phyloP scores from a whole-genome alignment of 2,888 invertebrate species.

The Pycnomerus fuliginosus region DNA sequence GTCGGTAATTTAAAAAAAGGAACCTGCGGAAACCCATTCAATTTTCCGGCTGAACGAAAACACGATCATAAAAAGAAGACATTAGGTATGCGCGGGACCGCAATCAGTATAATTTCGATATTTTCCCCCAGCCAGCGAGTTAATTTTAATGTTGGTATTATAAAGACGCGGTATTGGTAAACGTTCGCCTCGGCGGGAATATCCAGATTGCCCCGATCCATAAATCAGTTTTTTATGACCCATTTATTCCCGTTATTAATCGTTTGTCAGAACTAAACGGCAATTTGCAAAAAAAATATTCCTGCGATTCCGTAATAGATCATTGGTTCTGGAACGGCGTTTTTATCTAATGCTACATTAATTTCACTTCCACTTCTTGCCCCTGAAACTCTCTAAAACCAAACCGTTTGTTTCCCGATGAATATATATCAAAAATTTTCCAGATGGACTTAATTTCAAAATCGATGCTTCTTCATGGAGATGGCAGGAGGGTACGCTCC shows the following conservation, averaged over 20 bases:
- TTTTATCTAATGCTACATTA: slow-evolving; percentile 25
- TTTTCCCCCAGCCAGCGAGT: slow-evolving; percentile 36
- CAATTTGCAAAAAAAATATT: slow-evolving; percentile 43
- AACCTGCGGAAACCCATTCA: slow-evolving; percentile 34
- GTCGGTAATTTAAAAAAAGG: no score
- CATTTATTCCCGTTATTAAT: slow-evolving; percentile 52
- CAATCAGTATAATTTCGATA: slow-evolving; percentile 46
- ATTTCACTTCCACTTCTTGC: slow-evolving; percentile 11
- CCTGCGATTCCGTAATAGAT: slow-evolving; percentile 38
- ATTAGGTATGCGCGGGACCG: slow-evolving; percentile 33
- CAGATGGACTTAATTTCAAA: slow-evolving; percentile 3
- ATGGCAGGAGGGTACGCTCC: slow-evolving; percentile 12
- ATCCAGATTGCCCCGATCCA: slow-evolving; percentile 45
- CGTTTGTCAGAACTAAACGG: slow-evolving; percentile 48
- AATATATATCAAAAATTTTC: background rate
- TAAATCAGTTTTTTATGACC: slow-evolving; percentile 53
- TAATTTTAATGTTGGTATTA: slow-evolving; percentile 48
- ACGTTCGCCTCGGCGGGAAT: slow-evolving; percentile 18
- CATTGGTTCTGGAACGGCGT: slow-evolving; percentile 35
- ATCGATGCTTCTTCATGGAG: slow-evolving; percentile 11
- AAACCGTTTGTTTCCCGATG: background rate
- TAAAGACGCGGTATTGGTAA: slow-evolving; percentile 42
- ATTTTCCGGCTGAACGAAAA: slow-evolving; percentile 43
- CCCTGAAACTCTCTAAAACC: background rate
- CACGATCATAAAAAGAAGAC: slow-evolving; percentile 39